phyloP scores from a whole-genome alignment of 2,888 invertebrate genomes.

The Tenodera sinensis region DNA sequence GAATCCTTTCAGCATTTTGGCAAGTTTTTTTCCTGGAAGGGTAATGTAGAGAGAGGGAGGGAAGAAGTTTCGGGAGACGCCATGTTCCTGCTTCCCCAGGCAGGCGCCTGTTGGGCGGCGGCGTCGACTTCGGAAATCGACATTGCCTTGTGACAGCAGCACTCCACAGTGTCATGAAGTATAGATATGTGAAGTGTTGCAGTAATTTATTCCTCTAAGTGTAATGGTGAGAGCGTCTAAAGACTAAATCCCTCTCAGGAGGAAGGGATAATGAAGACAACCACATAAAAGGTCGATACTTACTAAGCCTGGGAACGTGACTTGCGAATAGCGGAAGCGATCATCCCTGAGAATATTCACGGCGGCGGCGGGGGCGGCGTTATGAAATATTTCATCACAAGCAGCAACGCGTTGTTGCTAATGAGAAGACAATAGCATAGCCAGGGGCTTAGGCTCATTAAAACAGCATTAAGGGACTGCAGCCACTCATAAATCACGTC shows the following conservation, averaged over 20 bases:
- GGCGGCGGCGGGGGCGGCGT: no score
- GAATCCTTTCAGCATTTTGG: neutral
- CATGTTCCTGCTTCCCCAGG: neutral
- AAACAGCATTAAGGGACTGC: neutral
- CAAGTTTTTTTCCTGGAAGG: neutral
- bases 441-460: neutral
- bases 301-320: neutral
- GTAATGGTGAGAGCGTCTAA: no score
- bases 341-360: neutral
- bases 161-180: neutral
- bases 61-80: neutral
- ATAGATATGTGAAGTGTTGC: no score
- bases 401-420: neutral
- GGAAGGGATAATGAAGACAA: no score
- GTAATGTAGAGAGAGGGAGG: neutral
- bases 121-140: neutral
- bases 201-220: no score
- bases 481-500: neutral
- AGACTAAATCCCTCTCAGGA: no score
- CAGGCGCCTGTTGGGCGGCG: neutral
- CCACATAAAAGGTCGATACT: neutral
- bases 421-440: neutral
- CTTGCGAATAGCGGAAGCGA: neutral
- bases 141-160: neutral
- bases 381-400: neutral